Base-by-base conservation (phyloP, 2,797 vertebrate genomes). In the Smutsia gigantea region DNA sequence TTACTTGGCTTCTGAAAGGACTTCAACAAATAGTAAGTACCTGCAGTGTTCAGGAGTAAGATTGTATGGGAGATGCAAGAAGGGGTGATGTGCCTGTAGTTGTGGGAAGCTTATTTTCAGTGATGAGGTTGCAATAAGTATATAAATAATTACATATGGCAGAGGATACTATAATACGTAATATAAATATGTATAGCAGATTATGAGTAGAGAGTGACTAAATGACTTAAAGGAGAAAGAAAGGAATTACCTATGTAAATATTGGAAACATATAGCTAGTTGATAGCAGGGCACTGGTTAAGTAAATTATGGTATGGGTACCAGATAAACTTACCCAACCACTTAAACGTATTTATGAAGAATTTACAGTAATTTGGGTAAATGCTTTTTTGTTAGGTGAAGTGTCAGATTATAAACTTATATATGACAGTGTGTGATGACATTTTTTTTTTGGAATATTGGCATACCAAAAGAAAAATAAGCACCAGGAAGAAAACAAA, bases 371-470 rank as follows among this genome's bases (percentile, higher is more conserved):
- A 78, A 66, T 82, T 86, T 82, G 57, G 31, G 31, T 68, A 95
- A 90, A 74, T 83, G 19, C 23, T 85, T 88, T 85, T 85, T 87
- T 72, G 42, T 92, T 77, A 77, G 19, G 34, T 57, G 12, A 90
- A 95, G 59, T 83, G 12, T 55, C 14, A 63, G 92, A 92, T 90
- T 86, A 71, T 42, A 77, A 86, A 66, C 78, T 85, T 83, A 37
- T 18, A 59, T 29, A 53, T 39, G 46, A 34, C 0, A 49, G 29
- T 27, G 8, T 46, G 4, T 90, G 11, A 39, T 68, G 55, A 14
- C 57, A 78, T 31, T 61, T 59, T 83, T 59, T 29, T 51, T 71
- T 21, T 49, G 68, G 29, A 15, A 55, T 39, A 37, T 13, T n/a
- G 34, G 46, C 18, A 72, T 90, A 84, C 3, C 53, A 64, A 74